Base-by-base conservation (phyloP, 2,113 vertebrate species). In the Corynorhinus townsendii region DNA sequence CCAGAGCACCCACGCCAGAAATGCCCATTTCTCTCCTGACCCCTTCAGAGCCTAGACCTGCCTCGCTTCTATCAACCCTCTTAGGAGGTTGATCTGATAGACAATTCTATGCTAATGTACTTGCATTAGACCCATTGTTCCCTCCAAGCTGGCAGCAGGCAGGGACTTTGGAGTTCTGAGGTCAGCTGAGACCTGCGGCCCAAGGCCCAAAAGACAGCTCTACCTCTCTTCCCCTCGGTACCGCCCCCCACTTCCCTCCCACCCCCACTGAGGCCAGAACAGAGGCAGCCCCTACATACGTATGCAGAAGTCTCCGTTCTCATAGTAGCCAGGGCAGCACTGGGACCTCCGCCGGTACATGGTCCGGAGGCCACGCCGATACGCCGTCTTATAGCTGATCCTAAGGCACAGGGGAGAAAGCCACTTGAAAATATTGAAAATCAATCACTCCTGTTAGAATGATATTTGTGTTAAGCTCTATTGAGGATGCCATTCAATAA, bases 351-450 rank as follows among this genome's bases (percentile, higher is more conserved):
- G 98, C 14, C 99, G 98, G 97, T 99, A 99, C 99, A 99, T 99
- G 28, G 99, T 99, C 94, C 99, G 98, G 11, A 99, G 99, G 81
- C 99, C 99, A 30, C 99, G 98, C 90, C 99, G 99, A 97, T 99
- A 99, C 0, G 99, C 99, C 4, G 99, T 99, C 98, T 99, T 99
- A 97, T 99, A 99, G 98, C 99, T 99, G 98, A 99, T 99, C 98
- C 99, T 99, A 98, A 94, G 98, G 86, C 97, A 97, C 89, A 95
- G 96, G 97, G 98, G 93, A 98, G 88, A 98, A 97, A 98, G 83
- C 86, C 96, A 93, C 86, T 96, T 96, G 89, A 96, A 91, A 85
- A 87, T 11, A 97, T 73, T 96, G 98, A 94, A 97, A 98, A 98
- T 98, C 98, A 96, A 98, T 98, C 96, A 19, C 86, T 90, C 69